phyloP scores from a whole-genome alignment of 1,140 invertebrate genomes.

The Thaumetopoea pityocampa region DNA sequence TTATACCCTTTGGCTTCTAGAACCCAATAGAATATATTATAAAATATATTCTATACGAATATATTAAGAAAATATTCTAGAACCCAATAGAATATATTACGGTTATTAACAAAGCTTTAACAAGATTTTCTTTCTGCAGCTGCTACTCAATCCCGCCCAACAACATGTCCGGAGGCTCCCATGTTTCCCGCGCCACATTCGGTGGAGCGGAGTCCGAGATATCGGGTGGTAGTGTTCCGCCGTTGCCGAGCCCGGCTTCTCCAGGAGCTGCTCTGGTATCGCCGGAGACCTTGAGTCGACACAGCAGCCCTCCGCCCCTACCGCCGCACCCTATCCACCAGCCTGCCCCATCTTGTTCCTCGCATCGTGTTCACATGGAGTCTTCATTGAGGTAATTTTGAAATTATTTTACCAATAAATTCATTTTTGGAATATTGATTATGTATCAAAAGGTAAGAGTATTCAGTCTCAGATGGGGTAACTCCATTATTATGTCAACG shows the following conservation, averaged over 20 bases:
- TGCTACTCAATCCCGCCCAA: conserved; percentile 78
- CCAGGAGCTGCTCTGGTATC: conserved; percentile 84
- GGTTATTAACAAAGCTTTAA: too few relatives aligned
- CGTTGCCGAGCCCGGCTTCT: conserved; percentile 82
- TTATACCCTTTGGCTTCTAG: too few relatives aligned
- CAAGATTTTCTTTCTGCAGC: conserved; percentile 50
- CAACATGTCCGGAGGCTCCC: conserved; percentile 77
- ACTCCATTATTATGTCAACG: too few relatives aligned
- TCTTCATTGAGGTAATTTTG: conserved; percentile 58
- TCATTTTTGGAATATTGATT: too few relatives aligned
- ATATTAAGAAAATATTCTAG: too few relatives aligned
- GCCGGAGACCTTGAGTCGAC: conserved; percentile 79
- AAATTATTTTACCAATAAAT: background rate
- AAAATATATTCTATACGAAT: too few relatives aligned
- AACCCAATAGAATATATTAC: too few relatives aligned
- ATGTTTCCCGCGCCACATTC: conserved; percentile 72
- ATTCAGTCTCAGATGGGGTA: too few relatives aligned
- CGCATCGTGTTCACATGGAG: conserved; percentile 68
- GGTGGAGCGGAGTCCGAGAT: conserved; percentile 53
- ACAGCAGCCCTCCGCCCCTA: conserved; percentile 67
- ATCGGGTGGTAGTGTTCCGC: conserved; percentile 52
- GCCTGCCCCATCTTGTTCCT: conserved; percentile 68
- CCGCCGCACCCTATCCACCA: conserved; percentile 61
- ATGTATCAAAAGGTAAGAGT: background rate
- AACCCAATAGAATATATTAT: too few relatives aligned